Percentiles rank a stretch among this genome's conserved stretches.
These are phyloP conservation scores for Micropoecilia bifurca DNA, from an alignment of 2,797 vertebrate species.

Conservation along the genomic window DNA sequence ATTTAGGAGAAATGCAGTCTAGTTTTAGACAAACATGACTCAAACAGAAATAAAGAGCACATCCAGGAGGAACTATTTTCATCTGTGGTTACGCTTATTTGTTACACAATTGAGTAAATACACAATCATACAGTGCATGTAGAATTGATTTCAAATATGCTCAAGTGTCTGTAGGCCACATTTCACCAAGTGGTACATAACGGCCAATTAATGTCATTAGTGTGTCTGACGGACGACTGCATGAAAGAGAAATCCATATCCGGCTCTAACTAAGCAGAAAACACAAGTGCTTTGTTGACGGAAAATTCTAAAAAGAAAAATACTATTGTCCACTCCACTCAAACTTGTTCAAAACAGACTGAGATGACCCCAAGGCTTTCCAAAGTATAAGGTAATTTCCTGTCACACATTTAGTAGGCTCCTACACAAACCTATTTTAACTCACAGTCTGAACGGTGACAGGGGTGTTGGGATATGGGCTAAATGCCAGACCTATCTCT, in stretches of 20 bases:
- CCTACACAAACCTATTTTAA: constrained; percentile 24
- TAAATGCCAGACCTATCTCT: constrained; percentile 37
- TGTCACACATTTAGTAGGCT: constrained; percentile 9
- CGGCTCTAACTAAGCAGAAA: neutral
- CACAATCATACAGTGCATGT: neutral
- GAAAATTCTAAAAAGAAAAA: constrained; percentile 2
- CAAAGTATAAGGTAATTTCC: constrained; percentile 9
- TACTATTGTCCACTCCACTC: neutral
- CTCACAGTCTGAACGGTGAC: constrained; percentile 26
- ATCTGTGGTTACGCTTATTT: neutral
- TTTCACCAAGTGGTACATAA: constrained; percentile 5
- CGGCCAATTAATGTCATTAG: constrained; percentile 15
- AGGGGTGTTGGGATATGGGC: constrained; percentile 33
- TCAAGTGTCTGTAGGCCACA: neutral
- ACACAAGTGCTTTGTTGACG: constrained; percentile 1
- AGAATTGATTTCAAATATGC: constrained; percentile 21
- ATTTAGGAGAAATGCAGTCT: neutral
- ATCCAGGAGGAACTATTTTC: constrained; percentile 18
- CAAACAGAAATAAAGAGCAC: constrained; percentile 14
- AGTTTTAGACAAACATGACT: constrained; percentile 23
- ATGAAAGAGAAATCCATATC: constrained; percentile 1
- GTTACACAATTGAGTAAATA: constrained; percentile 1
- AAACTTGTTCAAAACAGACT: neutral
- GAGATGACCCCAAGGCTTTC: constrained; percentile 3
- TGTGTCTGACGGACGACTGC: neutral